Percentiles rank a stretch among this genome's conserved stretches.
phyloP scores from a whole-genome alignment of 2,797 vertebrate species.

The Kryptolebias ocellatus region DNA sequence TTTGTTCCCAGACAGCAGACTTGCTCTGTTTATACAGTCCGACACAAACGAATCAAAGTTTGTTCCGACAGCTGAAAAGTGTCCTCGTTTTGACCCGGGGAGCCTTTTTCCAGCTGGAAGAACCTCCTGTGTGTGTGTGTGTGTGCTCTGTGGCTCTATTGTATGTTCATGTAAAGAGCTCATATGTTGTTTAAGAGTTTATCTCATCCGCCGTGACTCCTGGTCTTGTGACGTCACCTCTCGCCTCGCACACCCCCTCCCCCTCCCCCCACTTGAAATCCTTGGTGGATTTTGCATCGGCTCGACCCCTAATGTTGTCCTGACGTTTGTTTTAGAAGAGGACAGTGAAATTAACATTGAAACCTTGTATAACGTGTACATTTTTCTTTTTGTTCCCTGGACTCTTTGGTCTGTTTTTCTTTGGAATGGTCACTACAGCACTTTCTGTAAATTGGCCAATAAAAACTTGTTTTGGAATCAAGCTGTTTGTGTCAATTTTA shows the following conservation, averaged over 20 bases:
- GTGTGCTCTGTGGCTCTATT: constrained; percentile 58
- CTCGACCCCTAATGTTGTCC: constrained; percentile 68
- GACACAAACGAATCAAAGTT: constrained; percentile 9
- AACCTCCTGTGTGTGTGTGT: constrained; percentile 57
- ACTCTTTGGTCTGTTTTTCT: constrained; percentile 76
- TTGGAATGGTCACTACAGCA: constrained; percentile 83
- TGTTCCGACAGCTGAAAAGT: constrained; percentile 14
- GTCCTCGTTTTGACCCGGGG: constrained; percentile 18
- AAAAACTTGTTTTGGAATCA: constrained; percentile 83
- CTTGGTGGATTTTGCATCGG: constrained; percentile 71
- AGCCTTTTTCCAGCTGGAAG: constrained; percentile 41
- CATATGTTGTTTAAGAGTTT: constrained; percentile 71
- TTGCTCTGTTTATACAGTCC: background rate
- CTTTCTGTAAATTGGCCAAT: constrained; percentile 85
- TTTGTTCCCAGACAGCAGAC: no score
- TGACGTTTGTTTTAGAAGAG: constrained; percentile 73
- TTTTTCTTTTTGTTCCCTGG: constrained; percentile 49
- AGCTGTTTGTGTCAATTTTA: constrained; percentile 39
- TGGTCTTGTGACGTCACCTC: constrained; percentile 71
- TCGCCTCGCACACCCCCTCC: constrained; percentile 2
- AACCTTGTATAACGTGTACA: constrained; percentile 80
- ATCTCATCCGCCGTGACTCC: constrained; percentile 69
- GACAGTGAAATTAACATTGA: constrained; percentile 62
- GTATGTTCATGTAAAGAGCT: constrained; percentile 73
- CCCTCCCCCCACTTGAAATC: constrained; percentile 14